phyloP scores from a whole-genome alignment of 2,113 vertebrate species.

The Antechinus flavipes region DNA sequence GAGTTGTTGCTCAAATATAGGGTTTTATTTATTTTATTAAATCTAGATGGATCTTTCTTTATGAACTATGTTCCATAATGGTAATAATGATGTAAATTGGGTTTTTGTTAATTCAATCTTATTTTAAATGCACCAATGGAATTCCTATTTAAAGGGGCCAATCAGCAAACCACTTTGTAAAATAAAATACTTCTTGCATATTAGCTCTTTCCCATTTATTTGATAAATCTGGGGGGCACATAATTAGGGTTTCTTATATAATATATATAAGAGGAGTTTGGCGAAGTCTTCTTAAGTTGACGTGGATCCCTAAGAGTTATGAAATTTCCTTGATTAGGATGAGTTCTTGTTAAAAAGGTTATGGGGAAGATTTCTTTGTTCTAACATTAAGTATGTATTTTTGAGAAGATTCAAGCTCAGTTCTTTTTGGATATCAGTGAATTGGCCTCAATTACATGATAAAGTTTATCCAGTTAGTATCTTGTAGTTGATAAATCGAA shows the following conservation, averaged over 20 bases:
- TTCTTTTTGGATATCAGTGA: neutral
- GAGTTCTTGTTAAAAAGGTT: neutral
- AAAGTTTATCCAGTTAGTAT: neutral
- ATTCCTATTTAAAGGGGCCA: neutral
- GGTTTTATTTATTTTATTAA: neutral
- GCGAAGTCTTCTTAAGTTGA: neutral
- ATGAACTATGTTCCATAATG: neutral
- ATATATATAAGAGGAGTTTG: neutral
- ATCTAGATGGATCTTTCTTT: neutral
- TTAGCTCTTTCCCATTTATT: neutral
- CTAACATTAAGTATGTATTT: neutral
- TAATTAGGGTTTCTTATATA: neutral
- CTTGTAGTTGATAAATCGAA: neutral
- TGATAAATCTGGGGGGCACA: neutral
- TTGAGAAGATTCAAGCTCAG: neutral
- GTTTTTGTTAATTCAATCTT: neutral
- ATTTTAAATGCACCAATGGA: neutral
- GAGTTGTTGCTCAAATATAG: neutral
- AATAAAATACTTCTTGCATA: neutral
- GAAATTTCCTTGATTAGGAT: neutral
- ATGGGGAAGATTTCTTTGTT: neutral
- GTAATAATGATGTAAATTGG: neutral
- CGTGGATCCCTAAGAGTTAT: neutral
- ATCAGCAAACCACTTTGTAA: neutral
- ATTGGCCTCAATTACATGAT: neutral